phyloP scores from a whole-genome alignment of 2,113 vertebrate species.

The Pongo abelii region DNA sequence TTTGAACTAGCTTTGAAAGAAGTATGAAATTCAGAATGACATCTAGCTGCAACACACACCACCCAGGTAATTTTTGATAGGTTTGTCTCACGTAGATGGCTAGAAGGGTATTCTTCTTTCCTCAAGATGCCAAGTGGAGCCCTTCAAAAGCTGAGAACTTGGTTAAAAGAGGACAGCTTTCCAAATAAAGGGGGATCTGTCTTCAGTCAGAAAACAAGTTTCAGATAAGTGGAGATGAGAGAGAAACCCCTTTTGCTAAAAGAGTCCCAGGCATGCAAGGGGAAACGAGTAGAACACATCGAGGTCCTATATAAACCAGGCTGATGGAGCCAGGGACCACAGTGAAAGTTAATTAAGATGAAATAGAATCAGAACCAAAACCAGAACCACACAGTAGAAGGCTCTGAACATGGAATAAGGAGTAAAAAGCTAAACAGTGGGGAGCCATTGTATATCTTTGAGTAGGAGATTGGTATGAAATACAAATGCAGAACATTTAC shows the following conservation, averaged over 20 bases:
- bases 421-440: not conserved
- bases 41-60: not conserved
- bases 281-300: not conserved
- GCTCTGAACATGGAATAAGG: not conserved
- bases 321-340: not conserved
- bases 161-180: not conserved
- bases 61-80: not conserved
- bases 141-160: not conserved
- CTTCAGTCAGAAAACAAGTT: not conserved
- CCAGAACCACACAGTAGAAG: not conserved
- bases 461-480: not conserved
- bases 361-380: not conserved
- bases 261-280: not conserved
- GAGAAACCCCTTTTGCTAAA: not conserved
- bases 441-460: not conserved
- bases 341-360: not conserved
- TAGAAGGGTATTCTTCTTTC: not conserved
- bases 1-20: constrained; percentile 28
- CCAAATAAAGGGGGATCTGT: not conserved
- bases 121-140: not conserved
- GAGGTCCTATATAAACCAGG: not conserved
- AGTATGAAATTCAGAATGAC: not conserved
- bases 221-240: not conserved
- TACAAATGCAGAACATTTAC: not conserved
- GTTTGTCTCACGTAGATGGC: not conserved